Evolutionary conservation across 2,797 vertebrate species (phyloP).

Genomic region (Bucorvus abyssinicus): DNA sequence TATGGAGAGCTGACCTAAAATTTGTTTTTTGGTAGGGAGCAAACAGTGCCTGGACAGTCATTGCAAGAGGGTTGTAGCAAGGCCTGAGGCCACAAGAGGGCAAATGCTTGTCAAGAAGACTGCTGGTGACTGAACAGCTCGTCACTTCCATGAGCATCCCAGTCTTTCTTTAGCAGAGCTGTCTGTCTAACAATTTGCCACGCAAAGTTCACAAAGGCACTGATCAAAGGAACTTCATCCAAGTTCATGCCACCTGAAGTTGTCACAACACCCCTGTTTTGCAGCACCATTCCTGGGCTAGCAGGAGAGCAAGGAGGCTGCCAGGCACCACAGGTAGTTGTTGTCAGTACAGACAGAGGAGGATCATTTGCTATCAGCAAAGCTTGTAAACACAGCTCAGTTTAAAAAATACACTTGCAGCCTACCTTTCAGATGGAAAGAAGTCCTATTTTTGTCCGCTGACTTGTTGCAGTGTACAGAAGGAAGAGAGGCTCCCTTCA

Average conservation of each 20-base stretch:
- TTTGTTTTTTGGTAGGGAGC: not conserved
- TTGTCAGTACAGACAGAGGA: not conserved
- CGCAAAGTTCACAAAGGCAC: rapidly evolving
- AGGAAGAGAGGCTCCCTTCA: not conserved
- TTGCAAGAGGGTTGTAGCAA: rapidly evolving
- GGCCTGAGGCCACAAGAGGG: not conserved
- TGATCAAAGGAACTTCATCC: not conserved
- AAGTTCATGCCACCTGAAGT: not conserved
- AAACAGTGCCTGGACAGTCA: not conserved
- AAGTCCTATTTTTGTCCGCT: not conserved
- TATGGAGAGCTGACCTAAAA: not conserved
- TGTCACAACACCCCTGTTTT: not conserved
- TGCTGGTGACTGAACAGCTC: not conserved
- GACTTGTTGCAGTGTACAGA: not conserved
- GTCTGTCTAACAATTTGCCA: not conserved
- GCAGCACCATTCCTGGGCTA: not conserved
- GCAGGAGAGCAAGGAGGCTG: not conserved
- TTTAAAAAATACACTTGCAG: not conserved
- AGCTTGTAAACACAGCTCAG: not conserved
- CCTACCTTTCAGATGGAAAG: not conserved
- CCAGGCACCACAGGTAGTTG: not conserved
- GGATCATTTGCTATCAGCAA: not conserved
- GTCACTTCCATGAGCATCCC: not conserved
- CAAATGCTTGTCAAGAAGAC: not conserved
- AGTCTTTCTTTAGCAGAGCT: not conserved